A percentile compares a stretch with the other conserved stretches of the same genome.
Evolutionary conservation across 2,113 vertebrate species (phyloP).

Genomic region (Nothoprocta pentlandii): DNA sequence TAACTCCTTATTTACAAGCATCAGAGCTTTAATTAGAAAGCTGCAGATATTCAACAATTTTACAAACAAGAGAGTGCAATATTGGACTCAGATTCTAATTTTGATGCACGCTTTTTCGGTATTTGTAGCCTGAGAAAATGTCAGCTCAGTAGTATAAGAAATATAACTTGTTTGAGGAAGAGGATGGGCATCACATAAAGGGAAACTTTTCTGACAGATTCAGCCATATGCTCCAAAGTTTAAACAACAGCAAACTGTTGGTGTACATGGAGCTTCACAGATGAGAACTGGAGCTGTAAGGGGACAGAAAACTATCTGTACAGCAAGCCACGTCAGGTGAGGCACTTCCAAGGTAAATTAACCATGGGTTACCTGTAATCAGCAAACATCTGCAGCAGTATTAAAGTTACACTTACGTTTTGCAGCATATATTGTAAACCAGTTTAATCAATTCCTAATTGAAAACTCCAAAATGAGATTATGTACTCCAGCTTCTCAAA

Average conservation of each 20-base stretch:
- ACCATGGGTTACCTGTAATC: neutral
- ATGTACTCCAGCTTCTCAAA: neutral
- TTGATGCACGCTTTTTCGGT: neutral
- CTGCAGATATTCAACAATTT: neutral
- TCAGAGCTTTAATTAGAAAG: constrained; percentile 39
- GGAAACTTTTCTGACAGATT: neutral
- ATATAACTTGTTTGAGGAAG: neutral
- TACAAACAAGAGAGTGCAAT: neutral
- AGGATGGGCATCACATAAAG: neutral
- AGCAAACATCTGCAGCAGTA: neutral
- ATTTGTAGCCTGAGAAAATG: neutral
- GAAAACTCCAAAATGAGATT: constrained; percentile 18
- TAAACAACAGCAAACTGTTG: neutral
- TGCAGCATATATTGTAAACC: neutral
- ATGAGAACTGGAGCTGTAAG: neutral
- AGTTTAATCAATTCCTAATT: neutral
- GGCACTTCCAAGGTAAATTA: constrained; percentile 36
- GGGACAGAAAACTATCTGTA: neutral
- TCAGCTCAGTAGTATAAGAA: neutral
- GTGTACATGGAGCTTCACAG: neutral
- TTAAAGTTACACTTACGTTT: neutral
- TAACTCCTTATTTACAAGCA: neutral
- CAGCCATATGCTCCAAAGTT: neutral
- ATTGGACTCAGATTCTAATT: neutral
- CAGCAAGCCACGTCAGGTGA: neutral